phyloP scores from a whole-genome alignment of 2,113 vertebrate genomes.

The Ginglymostoma cirratum region DNA sequence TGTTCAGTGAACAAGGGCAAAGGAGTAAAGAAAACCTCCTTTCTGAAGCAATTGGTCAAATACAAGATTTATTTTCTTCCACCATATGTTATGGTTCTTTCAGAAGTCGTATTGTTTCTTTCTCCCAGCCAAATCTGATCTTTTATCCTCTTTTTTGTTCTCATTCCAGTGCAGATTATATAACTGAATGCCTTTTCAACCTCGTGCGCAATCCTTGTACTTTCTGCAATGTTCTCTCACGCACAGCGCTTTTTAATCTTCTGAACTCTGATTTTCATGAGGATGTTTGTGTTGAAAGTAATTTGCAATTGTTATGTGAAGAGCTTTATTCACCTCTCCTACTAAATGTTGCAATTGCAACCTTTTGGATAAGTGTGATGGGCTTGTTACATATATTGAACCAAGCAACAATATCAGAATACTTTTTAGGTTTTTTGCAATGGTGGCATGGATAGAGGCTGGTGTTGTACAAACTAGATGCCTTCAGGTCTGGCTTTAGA shows the following conservation, averaged over 20 bases:
- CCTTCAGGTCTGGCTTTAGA: not conserved
- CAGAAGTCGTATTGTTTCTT: not conserved
- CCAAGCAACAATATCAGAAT: not conserved
- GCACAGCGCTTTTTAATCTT: not conserved
- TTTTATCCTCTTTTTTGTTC: not conserved
- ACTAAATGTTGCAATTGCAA: not conserved
- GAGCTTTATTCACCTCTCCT: not conserved
- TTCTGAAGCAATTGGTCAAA: not conserved
- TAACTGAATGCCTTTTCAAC: not conserved
- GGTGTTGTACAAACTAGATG: not conserved
- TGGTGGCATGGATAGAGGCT: not conserved
- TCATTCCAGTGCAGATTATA: not conserved
- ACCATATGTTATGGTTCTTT: not conserved
- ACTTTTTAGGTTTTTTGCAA: not conserved
- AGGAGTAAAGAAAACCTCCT: not conserved
- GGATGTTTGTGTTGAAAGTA: not conserved
- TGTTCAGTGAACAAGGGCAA: not conserved
- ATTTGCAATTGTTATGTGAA: not conserved
- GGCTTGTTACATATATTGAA: not conserved
- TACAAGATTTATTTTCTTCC: not conserved
- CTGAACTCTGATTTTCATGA: not conserved
- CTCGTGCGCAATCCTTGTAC: not conserved
- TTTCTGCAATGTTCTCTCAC: slow-evolving; percentile 4
- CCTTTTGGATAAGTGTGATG: not conserved
- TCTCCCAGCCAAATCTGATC: not conserved